Evolutionary conservation across 2,888 invertebrate species (phyloP).

Genomic region (Alloscopus bannaensis): DNA sequence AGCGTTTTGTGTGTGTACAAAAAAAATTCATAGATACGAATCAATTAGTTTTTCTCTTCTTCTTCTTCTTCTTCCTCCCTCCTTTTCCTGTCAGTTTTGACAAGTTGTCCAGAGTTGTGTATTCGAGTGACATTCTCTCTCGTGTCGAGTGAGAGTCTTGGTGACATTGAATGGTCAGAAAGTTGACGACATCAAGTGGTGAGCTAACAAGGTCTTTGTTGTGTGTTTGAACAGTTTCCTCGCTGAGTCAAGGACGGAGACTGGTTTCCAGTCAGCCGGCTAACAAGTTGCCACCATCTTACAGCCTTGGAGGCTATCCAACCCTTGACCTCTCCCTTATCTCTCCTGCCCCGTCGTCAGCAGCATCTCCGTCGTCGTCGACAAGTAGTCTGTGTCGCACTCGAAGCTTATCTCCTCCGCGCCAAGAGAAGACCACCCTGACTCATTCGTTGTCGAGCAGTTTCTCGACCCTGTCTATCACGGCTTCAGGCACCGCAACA

Average conservation of each 20-base stretch:
- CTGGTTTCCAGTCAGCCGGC: constrained; percentile 58
- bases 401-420: background rate
- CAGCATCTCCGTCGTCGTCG: background rate
- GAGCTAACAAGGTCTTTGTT: background rate
- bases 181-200: too few relatives aligned
- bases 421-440: background rate
- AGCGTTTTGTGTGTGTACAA: background rate
- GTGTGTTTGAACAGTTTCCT: constrained; percentile 42
- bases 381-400: too few relatives aligned
- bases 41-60: constrained; percentile 12
- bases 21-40: too few relatives aligned
- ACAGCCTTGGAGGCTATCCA: constrained; percentile 39
- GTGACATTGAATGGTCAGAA: too few relatives aligned
- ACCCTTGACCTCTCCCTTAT: constrained; percentile 37
- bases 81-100: too few relatives aligned
- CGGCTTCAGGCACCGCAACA: background rate
- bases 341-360: constrained; percentile 21
- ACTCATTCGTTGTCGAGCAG: background rate
- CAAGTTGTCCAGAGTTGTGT: background rate
- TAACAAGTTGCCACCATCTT: constrained; percentile 46
- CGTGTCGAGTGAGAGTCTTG: too few relatives aligned
- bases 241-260: constrained; percentile 50
- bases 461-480: background rate
- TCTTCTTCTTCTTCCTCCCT: too few relatives aligned
- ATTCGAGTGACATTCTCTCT: too few relatives aligned